A percentile compares a stretch with the other conserved stretches of the same genome.
These are phyloP conservation scores for Anguilla pacifica DNA, from an alignment of 2,797 vertebrate genomes.

Conservation along the genomic window DNA sequence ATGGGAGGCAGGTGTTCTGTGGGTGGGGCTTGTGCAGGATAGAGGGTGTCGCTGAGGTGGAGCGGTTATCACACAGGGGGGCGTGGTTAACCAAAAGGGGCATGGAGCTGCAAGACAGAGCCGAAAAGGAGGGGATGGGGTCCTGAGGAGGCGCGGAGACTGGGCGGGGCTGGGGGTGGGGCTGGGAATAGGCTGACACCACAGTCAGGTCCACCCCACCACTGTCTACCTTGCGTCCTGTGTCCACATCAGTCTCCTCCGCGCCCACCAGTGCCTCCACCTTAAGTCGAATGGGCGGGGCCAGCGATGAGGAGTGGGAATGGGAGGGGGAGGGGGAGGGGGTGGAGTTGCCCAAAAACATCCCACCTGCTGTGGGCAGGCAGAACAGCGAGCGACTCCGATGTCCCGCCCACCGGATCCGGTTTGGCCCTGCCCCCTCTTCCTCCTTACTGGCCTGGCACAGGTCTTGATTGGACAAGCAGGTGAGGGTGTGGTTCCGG, in stretches of 20 bases:
- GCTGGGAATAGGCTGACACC: slow-evolving; percentile 66
- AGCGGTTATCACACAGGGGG: not conserved
- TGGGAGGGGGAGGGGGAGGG: slow-evolving; percentile 50
- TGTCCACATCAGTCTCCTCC: slow-evolving; percentile 92
- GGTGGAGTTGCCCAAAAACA: slow-evolving; percentile 61
- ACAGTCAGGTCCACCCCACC: slow-evolving; percentile 73
- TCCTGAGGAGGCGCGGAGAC: slow-evolving; percentile 54
- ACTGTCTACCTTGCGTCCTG: slow-evolving; percentile 78
- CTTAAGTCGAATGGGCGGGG: slow-evolving; percentile 73
- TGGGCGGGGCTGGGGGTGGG: slow-evolving; percentile 44
- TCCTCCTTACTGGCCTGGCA: slow-evolving; percentile 39
- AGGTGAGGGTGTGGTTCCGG: slow-evolving; percentile 66
- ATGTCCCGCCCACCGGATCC: slow-evolving; percentile 64
- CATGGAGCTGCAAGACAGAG: slow-evolving; percentile 40
- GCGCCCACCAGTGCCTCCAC: slow-evolving; percentile 81
- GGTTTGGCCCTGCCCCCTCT: slow-evolving; percentile 37
- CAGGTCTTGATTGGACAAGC: slow-evolving; percentile 54
- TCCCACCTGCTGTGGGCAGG: slow-evolving; percentile 68
- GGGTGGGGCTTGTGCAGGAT: slow-evolving; percentile 34
- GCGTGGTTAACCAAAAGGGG: slow-evolving; percentile 52
- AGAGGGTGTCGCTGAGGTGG: slow-evolving; percentile 28
- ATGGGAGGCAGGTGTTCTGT: slow-evolving; percentile 46
- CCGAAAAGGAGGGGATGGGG: not conserved
- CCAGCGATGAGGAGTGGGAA: slow-evolving; percentile 56
- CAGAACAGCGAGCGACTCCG: slow-evolving; percentile 84